These are phyloP conservation scores for Orcinus orca DNA, from an alignment of 2,113 vertebrate genomes.

Conservation along the genomic window DNA sequence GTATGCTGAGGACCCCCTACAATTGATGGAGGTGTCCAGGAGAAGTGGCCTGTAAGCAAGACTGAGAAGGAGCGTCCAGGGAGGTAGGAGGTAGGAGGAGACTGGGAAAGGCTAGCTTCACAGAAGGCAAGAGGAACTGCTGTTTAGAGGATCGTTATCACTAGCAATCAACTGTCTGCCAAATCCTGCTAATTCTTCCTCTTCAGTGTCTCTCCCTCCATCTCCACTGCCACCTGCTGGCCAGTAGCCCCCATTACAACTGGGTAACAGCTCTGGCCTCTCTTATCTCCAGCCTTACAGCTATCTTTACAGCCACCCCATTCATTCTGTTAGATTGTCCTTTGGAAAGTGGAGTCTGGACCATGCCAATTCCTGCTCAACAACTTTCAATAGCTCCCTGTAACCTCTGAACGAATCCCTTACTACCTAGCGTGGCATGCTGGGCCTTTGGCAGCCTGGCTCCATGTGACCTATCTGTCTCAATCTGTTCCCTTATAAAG, in stretches of 20 bases:
- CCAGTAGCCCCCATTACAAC: not conserved
- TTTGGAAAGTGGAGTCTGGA: not conserved
- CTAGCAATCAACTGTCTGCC: not conserved
- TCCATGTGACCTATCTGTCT: not conserved
- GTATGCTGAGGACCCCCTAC: not conserved
- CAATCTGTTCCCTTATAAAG: not conserved
- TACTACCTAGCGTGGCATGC: not conserved
- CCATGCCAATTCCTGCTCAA: not conserved
- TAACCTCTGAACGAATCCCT: not conserved
- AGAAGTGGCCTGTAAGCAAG: not conserved
- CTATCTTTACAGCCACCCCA: not conserved
- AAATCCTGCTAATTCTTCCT: not conserved
- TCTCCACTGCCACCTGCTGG: slow-evolving; percentile 55
- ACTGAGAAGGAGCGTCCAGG: not conserved
- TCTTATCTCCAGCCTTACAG: not conserved
- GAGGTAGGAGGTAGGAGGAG: not conserved
- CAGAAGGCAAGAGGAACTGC: not conserved
- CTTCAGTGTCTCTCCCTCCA: not conserved
- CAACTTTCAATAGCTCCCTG: not conserved
- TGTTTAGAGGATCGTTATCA: not conserved
- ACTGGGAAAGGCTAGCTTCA: not conserved
- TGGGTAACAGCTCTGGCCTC: not conserved
- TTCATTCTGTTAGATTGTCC: not conserved
- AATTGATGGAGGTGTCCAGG: not conserved
- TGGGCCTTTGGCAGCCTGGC: not conserved